These are phyloP conservation scores for Cervus canadensis DNA, from an alignment of 2,113 vertebrate genomes.

Conservation along the genomic window DNA sequence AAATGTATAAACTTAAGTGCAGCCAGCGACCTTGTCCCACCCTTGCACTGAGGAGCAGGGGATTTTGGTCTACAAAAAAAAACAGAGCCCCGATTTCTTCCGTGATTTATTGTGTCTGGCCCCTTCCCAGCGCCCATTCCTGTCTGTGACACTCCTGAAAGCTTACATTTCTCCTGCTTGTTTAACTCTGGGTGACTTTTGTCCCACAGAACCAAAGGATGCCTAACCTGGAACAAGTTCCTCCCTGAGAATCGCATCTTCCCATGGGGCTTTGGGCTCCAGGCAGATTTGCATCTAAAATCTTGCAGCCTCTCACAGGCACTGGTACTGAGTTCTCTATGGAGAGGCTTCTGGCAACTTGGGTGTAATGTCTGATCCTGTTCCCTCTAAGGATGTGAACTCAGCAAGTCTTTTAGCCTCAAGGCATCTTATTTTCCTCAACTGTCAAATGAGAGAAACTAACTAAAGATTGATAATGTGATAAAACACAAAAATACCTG, in stretches of 20 bases:
- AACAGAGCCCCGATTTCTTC: background rate
- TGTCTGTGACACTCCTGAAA: background rate
- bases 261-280: background rate
- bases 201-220: background rate
- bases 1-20: background rate
- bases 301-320: too few relatives aligned
- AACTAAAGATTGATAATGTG: background rate
- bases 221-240: too few relatives aligned
- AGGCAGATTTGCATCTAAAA: background rate
- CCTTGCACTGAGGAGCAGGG: accelerated
- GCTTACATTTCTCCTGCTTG: background rate
- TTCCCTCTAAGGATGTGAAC: background rate
- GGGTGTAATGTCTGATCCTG: background rate
- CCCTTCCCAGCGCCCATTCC: background rate
- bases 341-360: background rate
- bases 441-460: background rate
- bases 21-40: background rate
- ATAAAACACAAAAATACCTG: background rate
- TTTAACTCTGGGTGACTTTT: background rate
- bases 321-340: background rate
- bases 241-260: background rate
- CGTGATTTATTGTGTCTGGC: too few relatives aligned
- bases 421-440: background rate
- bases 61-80: background rate
- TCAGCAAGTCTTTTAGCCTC: background rate